phyloP scores from a whole-genome alignment of 2,113 vertebrate species.

The Capricornis sumatraensis region DNA sequence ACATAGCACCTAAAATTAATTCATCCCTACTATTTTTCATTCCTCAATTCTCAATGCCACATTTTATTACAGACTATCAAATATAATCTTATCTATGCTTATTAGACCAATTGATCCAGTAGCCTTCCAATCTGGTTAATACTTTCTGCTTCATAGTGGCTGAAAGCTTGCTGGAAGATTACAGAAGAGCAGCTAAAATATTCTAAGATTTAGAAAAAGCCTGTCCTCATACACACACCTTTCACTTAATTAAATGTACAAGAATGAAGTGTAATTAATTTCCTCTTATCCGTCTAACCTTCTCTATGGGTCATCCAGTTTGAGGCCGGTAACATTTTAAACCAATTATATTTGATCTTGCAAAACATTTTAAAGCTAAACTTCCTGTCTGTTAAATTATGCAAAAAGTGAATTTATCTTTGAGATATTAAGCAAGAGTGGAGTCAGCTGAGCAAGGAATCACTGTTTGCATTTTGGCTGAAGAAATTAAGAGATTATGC shows the following conservation, averaged over 20 bases:
- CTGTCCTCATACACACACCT: neutral
- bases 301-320: neutral
- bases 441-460: neutral
- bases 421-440: constrained; percentile 18
- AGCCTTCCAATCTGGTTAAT: neutral
- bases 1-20: neutral
- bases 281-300: neutral
- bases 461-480: neutral
- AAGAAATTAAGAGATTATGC: neutral
- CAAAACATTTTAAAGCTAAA: neutral
- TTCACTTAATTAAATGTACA: neutral
- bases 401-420: neutral
- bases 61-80: neutral
- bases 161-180: neutral
- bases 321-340: neutral
- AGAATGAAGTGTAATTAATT: neutral
- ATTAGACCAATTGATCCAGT: neutral
- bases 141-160: neutral
- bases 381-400: neutral
- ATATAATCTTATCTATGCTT: neutral
- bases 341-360: neutral
- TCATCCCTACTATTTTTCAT: neutral
- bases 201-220: neutral
- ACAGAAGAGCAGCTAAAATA: neutral
- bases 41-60: neutral